phyloP scores from a whole-genome alignment of 2,888 invertebrate genomes.

The Camponotus fellah region DNA sequence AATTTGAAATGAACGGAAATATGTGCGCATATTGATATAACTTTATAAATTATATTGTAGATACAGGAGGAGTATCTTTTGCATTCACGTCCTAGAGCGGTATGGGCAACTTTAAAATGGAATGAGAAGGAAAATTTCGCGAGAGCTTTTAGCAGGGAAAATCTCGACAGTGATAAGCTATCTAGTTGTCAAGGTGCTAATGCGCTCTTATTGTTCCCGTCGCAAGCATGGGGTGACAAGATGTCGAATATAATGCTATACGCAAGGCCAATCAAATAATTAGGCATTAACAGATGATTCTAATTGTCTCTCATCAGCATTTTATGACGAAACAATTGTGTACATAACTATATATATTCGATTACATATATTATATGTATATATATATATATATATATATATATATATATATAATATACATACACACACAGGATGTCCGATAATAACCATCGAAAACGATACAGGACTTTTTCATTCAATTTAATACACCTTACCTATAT shows the following conservation, averaged over 20 bases:
- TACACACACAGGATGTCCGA: too few relatives aligned
- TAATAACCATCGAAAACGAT: too few relatives aligned
- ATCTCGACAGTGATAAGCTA: not conserved
- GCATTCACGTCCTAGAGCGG: not conserved
- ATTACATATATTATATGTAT: too few relatives aligned
- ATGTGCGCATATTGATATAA: not conserved
- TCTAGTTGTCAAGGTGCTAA: not conserved
- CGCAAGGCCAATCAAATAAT: not conserved
- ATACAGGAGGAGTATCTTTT: not conserved
- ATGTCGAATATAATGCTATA: not conserved
- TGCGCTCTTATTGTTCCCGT: not conserved
- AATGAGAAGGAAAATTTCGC: accelerated
- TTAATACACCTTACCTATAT: too few relatives aligned
- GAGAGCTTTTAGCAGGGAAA: not conserved
- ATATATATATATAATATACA: too few relatives aligned
- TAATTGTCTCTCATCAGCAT: not conserved
- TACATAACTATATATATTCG: too few relatives aligned
- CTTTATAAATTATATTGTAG: not conserved
- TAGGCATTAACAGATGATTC: not conserved
- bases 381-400: too few relatives aligned
- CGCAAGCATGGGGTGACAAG: not conserved
- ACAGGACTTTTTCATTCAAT: too few relatives aligned
- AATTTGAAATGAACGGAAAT: not conserved
- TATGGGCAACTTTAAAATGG: slow-evolving; percentile 3
- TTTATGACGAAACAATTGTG: too few relatives aligned